Evolutionary conservation across 2,888 invertebrate genomes (phyloP), one percentile per base, ranked within the genome.

Genomic region (Pedicia rivosa): DNA sequence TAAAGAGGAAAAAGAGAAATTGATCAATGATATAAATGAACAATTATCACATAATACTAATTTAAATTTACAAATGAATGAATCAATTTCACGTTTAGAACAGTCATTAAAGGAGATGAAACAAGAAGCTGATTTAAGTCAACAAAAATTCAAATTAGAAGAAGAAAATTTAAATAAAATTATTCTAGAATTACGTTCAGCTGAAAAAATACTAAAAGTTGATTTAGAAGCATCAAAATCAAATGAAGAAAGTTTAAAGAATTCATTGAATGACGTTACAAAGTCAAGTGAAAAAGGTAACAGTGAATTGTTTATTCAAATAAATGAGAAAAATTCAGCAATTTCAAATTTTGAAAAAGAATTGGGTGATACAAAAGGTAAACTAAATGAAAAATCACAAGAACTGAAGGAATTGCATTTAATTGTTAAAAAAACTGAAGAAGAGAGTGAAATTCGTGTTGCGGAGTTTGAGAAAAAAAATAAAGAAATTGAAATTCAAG

Each of bases 361-460:
- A 20, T 20, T 20, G 8, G 8, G 8, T 20, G 20, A 20, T 4
- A 12, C 12, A 3, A 12, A n/a, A 12, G 6, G 7, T 6, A 39
- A 39, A 19, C 15, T 35, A 6, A 9, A 26, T 3, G 26, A 33
- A 22, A 25, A 38, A 3, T 36, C 40, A 25, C 36, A 41, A 9
- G 38, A 40, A 27, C 40, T 35, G 35, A 33, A 43, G 10, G 44
- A 44, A 32, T 32, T 40, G n/a, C n/a, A n/a, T n/a, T n/a, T n/a
- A n/a, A n/a, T n/a, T n/a, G 40, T 42, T 3, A 37, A 35, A 7
- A 26, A 30, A 29, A 31, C 37, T 24, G 32, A 37, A 17, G 35
- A 42, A n/a, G n/a, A n/a, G n/a, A n/a, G n/a, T n/a, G n/a, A n/a
- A 12, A 27, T 35, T 13, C 17, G 12, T 6, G 9, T 30, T 10